Evolutionary conservation across 2,113 vertebrate genomes (phyloP), one percentile per base, ranked within the genome.

Genomic region (Aegotheles bennettii): DNA sequence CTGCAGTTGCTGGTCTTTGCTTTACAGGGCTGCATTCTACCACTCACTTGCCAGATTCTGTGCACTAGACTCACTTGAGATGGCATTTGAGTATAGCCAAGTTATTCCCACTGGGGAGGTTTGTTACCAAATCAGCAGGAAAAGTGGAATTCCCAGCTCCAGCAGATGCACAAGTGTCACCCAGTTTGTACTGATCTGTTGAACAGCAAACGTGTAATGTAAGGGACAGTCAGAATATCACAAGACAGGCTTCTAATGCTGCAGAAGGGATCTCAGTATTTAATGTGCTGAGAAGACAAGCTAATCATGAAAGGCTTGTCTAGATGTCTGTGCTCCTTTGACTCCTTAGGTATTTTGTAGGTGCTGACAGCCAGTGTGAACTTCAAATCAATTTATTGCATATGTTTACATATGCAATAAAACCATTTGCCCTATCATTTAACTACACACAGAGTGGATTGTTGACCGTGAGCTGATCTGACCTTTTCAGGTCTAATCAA

Each of bases 401-500:
- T 53, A 16, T 94, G 92, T 97, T 92, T 93, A 95, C 92, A 64
- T 83, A 79, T 17, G 65, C 73, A 60, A 15, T 11, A 42, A 92
- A 91, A 69, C 81, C 42, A 31, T 86, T 79, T 92, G 61, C 57
- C 31, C 1, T 87, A 87, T 78, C 59, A 61, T 76, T 84, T 94
- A 80, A 67, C 78, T 68, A 40, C 25, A 43, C 25, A 0, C 57
- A 56, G 21, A n/a, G 87, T 73, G 94, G 93, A 65, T 85, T 93
- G 84, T 93, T 90, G 70, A 43, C 79, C 47, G 11, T 84, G 84
- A 90, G 87, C 85, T 42, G 29, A 50, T 79, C 51, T 94, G 95
- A 96, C 96, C 91, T 95, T 94, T 97, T 96, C 95, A 42, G 63
- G 36, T 93, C 87, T 95, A 96, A 97, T 94, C 89, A 88, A 94